Percentiles rank a stretch among this genome's conserved stretches.
These are phyloP conservation scores for Micrastur ruficollis DNA, from an alignment of 2,797 vertebrate species.

Conservation along the genomic window DNA sequence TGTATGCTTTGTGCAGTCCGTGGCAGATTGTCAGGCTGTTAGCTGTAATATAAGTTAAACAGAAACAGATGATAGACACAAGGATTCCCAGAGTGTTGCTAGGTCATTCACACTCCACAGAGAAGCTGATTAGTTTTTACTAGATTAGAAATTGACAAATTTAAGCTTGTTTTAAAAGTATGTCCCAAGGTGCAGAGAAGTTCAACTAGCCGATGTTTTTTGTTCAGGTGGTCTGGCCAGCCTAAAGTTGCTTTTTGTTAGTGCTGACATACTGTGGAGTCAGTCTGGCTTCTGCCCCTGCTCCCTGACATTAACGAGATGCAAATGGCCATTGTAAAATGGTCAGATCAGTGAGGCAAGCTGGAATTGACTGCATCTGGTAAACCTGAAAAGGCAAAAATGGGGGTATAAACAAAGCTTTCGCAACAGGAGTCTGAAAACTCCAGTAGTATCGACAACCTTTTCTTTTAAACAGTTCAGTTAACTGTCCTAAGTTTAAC, in stretches of 20 bases:
- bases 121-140: neutral
- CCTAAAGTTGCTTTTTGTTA: neutral
- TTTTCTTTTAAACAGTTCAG: neutral
- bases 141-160: neutral
- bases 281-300: neutral
- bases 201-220: neutral
- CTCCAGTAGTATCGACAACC: neutral
- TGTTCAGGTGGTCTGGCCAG: neutral
- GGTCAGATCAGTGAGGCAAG: neutral
- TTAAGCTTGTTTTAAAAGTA: neutral
- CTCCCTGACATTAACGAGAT: accelerated
- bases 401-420: neutral
- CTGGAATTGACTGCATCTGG: neutral
- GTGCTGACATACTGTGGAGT: neutral
- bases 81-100: neutral
- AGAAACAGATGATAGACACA: neutral
- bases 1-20: neutral
- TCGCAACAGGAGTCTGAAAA: neutral
- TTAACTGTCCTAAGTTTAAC: no score
- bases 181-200: neutral
- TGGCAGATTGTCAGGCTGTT: neutral
- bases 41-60: neutral
- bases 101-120: neutral
- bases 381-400: neutral
- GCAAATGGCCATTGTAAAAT: neutral